Evolutionary conservation across 2,797 vertebrate genomes (phyloP).

Genomic region (Kryptopterus vitreolus): DNA sequence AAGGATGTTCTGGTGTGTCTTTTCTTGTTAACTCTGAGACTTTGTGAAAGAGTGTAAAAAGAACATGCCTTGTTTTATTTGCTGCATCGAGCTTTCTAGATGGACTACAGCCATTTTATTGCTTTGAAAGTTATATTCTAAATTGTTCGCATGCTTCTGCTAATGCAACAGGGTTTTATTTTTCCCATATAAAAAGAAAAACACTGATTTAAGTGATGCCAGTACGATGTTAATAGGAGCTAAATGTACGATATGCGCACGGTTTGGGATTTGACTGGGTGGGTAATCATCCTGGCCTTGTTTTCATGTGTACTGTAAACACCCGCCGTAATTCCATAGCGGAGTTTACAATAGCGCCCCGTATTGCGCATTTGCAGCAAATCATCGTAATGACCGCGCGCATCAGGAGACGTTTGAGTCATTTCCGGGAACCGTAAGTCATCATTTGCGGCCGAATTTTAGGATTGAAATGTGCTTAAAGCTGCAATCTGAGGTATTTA

Average conservation of each 20-base stretch:
- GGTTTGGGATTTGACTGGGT: background rate
- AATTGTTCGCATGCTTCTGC: background rate
- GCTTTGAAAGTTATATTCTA: conserved; percentile 2
- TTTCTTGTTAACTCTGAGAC: conserved; percentile 12
- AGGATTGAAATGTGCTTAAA: background rate
- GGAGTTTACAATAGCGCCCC: background rate
- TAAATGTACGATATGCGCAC: conserved; percentile 29
- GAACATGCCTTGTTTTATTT: conserved; percentile 3
- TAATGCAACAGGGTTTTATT: background rate
- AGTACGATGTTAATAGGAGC: background rate
- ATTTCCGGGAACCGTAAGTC: background rate
- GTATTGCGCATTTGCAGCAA: conserved; percentile 5
- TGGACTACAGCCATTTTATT: no score
- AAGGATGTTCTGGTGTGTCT: conserved; percentile 19
- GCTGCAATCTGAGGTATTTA: background rate
- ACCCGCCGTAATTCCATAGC: conserved; percentile 9
- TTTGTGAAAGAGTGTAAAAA: background rate
- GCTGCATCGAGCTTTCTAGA: background rate
- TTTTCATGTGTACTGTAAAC: conserved; percentile 7
- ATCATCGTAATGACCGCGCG: background rate
- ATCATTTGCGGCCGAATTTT: background rate
- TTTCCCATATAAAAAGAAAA: background rate
- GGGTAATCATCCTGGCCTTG: conserved; percentile 19
- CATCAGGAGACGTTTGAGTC: background rate
- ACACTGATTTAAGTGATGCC: conserved; percentile 14